Evolutionary conservation across 2,888 invertebrate species (phyloP), one percentile per base, ranked within the genome.

Genomic region (Masnerella sp.): DNA sequence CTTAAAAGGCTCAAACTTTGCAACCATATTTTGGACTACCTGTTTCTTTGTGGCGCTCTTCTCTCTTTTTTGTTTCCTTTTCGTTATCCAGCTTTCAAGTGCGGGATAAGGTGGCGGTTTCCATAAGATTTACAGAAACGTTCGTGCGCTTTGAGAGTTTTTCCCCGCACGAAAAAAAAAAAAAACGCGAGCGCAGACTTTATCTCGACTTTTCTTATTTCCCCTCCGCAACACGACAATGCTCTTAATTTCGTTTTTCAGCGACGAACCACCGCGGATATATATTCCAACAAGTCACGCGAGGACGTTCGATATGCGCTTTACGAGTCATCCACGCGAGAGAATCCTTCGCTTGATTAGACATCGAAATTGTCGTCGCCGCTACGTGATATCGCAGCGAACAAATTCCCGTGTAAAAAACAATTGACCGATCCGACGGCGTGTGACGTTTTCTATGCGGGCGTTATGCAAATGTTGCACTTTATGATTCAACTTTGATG

Each of bases 161-260:
- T 69, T 68, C 58, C 61, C 72, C 42, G 25, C 28, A 12, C 22
- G 58, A 64, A 58, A 58, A 36, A 20, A 61, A 43, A 56, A 28
- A 58, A 67, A 56, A 58, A 49, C 61, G 43, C 47, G n/a, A 62
- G 40, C 25, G 52, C 22, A n/a, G 34, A 76, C 77, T 80, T 80
- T 79, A 77, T 80, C 78, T 76, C 70, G 77, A 82, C 80, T 84
- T 84, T 84, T 84, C 83, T 84, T 84, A 83, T 85, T 85, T 84
- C 79, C 79, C 70, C 77, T 75, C 71, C 64, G 77, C 79, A 77
- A 84, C 84, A 85, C 82, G 84, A 83, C 83, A 84, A 85, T 86
- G 84, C 85, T 84, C 84, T 84, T 85, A 85, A 86, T 85, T 85
- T 83, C 82, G 78, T 80, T 78, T 71, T 62, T 74, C 73, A 74